Base-by-base conservation (phyloP, 2,797 vertebrate species). In the Neosalanx taihuensis region DNA sequence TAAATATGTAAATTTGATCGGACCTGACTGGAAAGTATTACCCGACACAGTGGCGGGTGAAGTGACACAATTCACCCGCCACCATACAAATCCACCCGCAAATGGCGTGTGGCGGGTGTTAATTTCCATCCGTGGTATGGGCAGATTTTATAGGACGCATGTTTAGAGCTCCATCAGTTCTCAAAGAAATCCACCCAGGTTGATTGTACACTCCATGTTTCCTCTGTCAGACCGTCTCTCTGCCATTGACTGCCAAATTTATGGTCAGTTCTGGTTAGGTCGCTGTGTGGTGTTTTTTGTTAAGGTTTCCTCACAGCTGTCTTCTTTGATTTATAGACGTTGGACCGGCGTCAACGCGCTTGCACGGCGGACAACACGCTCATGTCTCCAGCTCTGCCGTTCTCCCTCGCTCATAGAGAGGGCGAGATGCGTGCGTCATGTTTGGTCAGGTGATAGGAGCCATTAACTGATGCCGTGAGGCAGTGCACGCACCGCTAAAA, bases 381-480 rank as follows among this genome's bases (percentile, higher is more conserved):
- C 41, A 66, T 53, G 64, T 30, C 46, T 51, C 33, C 53, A 20
- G 29, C 30, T 35, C 57, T 4, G 63, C 58, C 41, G 26, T 35
- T 59, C 33, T 41, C 51, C 18, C 51, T 35, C 57, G 35, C 30
- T 26, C 26, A 60, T 71, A 37, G 9, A 10, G 41, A 26, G 56
- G 58, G 33, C 61, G 9, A 26, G n/a, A 15, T 46, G 9, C 29
- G 26, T 46, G 53, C 33, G 31, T 29, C 23, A 57, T 78, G 62
- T 75, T 75, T 69, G 37, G 35, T 66, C 69, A 78, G 76, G 69
- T 78, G 72, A 69, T 64, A 60, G 59, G 49, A 66, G 59, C 31
- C 31, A 51, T 30, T 60, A 72, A 65, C 35, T 35, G 12, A 29
- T 60, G 51, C 6, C 18, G 51, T 17, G 18, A 56, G 51, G 70